phyloP scores from a whole-genome alignment of 2,888 invertebrate genomes.

The Seladonia tumulorum region DNA sequence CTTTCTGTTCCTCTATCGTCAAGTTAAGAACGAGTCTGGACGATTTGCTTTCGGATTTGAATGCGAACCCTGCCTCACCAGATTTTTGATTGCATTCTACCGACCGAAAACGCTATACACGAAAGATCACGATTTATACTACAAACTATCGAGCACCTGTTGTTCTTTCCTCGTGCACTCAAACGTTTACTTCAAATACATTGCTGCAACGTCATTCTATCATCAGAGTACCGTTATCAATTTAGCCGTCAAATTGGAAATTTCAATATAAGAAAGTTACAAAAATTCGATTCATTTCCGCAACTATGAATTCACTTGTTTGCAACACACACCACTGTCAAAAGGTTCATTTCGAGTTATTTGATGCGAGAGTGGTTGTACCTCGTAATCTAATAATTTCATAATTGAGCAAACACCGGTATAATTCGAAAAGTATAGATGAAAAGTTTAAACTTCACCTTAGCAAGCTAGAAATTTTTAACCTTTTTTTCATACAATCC shows the following conservation, averaged over 20 bases:
- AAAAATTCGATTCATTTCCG: neutral
- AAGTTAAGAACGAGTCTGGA: conserved; percentile 67
- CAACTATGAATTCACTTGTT: neutral
- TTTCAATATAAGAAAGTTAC: neutral
- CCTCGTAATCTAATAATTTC: neutral
- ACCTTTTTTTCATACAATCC: too few species aligned
- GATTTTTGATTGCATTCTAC: conserved; percentile 50
- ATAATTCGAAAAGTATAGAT: neutral
- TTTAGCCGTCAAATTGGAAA: neutral
- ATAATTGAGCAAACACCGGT: neutral
- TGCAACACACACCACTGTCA: neutral
- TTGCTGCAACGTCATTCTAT: neutral
- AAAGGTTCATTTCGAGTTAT: neutral
- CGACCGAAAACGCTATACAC: conserved; percentile 39
- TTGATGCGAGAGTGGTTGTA: too few species aligned
- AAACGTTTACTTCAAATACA: neutral
- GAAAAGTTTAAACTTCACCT: neutral
- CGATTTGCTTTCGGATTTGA: conserved; percentile 61
- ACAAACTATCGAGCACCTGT: neutral
- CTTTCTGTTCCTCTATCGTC: conserved; percentile 13
- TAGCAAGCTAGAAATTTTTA: too few species aligned
- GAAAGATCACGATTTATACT: conserved; percentile 25
- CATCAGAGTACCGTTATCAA: neutral
- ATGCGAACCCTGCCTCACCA: conserved; percentile 68
- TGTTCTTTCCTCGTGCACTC: neutral